These are phyloP conservation scores for Hirtodrosophila duncani DNA, from an alignment of 2,888 invertebrate genomes.

Conservation along the genomic window DNA sequence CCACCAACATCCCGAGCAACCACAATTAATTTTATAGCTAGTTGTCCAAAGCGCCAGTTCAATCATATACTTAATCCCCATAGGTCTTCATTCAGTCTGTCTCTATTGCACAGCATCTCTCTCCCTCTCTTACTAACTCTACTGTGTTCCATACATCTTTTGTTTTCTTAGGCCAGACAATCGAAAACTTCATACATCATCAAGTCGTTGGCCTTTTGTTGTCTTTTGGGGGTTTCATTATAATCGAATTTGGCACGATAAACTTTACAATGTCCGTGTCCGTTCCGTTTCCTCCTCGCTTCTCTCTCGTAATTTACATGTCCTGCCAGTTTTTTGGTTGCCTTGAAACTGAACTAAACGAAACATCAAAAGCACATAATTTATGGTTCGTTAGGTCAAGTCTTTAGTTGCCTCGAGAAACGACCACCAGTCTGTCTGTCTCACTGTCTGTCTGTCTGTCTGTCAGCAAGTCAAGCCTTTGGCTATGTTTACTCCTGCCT, in stretches of 20 bases:
- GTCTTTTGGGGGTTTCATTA: conserved; percentile 53
- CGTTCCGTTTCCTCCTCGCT: too few species aligned
- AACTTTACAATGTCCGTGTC: conserved; percentile 58
- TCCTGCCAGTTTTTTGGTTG: conserved; percentile 40
- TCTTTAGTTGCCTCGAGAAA: conserved; percentile 13
- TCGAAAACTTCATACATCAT: conserved; percentile 31
- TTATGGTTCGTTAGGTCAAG: conserved; percentile 77
- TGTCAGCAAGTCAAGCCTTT: conserved; percentile 57
- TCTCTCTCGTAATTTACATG: conserved; percentile 46
- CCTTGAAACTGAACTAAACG: conserved; percentile 50
- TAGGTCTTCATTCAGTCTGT: conserved; percentile 23
- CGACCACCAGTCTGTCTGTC: conserved; percentile 2
- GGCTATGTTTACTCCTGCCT: conserved; percentile 16
- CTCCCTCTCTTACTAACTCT: conserved; percentile 12
- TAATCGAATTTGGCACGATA: conserved; percentile 73
- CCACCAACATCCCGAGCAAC: neutral
- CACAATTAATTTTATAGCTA: conserved; percentile 58
- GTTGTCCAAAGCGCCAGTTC: conserved; percentile 47
- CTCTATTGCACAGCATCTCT: neutral
- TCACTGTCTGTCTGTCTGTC: neutral
- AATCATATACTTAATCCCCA: conserved; percentile 58
- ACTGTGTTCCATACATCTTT: neutral
- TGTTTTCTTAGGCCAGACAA: too few species aligned
- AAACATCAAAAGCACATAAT: conserved; percentile 75
- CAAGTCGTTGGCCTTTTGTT: conserved; percentile 46